These are phyloP conservation scores for Scolopax rusticola DNA, from an alignment of 2,797 vertebrate species.

Conservation along the genomic window DNA sequence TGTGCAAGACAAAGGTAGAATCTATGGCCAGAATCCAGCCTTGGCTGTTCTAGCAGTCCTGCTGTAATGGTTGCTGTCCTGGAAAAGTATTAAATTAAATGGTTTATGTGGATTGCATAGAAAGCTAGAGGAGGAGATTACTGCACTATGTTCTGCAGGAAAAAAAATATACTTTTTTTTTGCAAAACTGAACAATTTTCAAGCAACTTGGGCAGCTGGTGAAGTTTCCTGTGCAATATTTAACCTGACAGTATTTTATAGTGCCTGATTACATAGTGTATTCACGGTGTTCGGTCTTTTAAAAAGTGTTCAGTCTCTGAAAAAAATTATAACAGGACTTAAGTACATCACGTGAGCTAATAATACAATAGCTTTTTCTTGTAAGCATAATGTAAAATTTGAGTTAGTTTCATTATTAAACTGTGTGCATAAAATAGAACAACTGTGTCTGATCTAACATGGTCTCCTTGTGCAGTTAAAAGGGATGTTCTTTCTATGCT, in stretches of 20 bases:
- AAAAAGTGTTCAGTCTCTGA: background rate
- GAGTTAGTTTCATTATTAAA: slow-evolving; percentile 43
- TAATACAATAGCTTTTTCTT: slow-evolving; percentile 37
- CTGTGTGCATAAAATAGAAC: background rate
- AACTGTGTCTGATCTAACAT: background rate
- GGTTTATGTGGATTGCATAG: background rate
- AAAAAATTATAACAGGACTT: background rate
- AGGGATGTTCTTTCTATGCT: background rate
- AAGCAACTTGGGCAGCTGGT: background rate
- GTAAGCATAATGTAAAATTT: slow-evolving; percentile 21
- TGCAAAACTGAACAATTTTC: background rate
- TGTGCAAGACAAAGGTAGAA: background rate
- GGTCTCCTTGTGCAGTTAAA: background rate
- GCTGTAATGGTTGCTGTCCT: background rate
- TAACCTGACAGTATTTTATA: background rate
- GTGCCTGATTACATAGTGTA: background rate
- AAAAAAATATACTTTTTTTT: background rate
- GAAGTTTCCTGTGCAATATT: background rate
- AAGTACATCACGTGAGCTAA: background rate
- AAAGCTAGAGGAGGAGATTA: background rate
- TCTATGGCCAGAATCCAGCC: background rate
- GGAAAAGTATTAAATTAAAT: background rate
- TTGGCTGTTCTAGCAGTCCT: background rate
- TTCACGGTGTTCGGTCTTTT: background rate
- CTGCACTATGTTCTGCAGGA: background rate